Percentiles rank a stretch among this genome's conserved stretches.
Conservation (phyloP, 2,113 vertebrate species). For the Psephotus haematonotus region DNA sequence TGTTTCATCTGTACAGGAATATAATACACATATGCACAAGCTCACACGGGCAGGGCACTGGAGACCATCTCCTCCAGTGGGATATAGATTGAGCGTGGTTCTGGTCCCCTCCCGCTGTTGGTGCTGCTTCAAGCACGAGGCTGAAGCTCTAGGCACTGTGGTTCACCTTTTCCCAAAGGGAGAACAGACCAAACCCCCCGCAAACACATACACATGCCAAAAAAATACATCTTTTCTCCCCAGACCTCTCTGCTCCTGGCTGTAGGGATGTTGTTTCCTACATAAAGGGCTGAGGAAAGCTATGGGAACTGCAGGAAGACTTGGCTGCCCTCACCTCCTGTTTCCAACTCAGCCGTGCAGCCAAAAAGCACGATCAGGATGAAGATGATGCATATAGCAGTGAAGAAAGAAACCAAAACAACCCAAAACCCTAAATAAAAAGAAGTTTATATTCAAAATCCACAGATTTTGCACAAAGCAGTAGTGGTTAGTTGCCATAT, state of each 20-base stretch:
- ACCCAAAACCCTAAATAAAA: background rate
- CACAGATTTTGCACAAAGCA: slow-evolving; percentile 21
- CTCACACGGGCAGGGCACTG: background rate
- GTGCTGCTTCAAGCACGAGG: background rate
- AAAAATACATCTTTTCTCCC: background rate
- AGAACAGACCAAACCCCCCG: background rate
- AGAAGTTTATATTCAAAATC: background rate
- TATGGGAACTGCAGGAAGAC: background rate
- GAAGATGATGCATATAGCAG: background rate
- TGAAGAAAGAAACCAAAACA: background rate
- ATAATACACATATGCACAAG: slow-evolving; percentile 44
- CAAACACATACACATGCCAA: background rate
- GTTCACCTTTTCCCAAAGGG: slow-evolving; percentile 18
- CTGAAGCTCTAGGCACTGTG: slow-evolving; percentile 53
- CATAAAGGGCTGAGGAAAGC: background rate
- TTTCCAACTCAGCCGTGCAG: background rate
- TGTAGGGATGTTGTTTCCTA: background rate
- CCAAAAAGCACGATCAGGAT: background rate
- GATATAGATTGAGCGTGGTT: accelerated
- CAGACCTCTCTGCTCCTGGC: accelerated
- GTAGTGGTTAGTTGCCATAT: slow-evolving; percentile 43
- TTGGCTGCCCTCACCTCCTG: background rate
- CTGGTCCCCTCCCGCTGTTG: accelerated
- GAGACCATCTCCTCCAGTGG: background rate
- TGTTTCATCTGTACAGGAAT: slow-evolving; percentile 35